Evolutionary conservation across 1,140 invertebrate genomes (phyloP).

Genomic region (Pseudomyrmex gracilis): DNA sequence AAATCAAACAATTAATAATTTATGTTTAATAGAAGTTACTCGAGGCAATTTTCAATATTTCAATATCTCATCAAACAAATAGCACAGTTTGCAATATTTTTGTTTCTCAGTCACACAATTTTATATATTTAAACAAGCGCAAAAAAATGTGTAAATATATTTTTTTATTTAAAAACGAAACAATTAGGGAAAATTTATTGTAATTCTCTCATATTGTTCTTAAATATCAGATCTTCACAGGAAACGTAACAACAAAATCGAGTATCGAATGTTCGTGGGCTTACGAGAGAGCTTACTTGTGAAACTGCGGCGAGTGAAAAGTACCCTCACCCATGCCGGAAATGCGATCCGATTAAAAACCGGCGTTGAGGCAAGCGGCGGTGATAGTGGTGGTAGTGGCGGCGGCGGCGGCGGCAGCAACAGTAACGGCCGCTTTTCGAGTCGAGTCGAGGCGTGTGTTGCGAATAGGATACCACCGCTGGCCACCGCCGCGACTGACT

Average conservation of each 20-base stretch:
- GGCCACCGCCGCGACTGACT: slow-evolving; percentile 63
- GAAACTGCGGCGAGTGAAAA: background rate
- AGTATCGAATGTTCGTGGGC: background rate
- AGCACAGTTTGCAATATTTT: background rate
- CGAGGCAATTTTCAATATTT: background rate
- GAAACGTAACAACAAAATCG: background rate
- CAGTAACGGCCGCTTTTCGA: slow-evolving; percentile 25
- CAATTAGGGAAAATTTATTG: background rate
- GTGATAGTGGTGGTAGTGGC: background rate
- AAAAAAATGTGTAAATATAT: no score
- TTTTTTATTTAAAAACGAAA: no score
- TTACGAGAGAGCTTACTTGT: background rate
- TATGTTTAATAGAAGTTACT: background rate
- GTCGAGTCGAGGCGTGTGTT: slow-evolving; percentile 53
- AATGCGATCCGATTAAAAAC: slow-evolving; percentile 36
- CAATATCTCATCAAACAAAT: background rate
- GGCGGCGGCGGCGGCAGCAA: background rate
- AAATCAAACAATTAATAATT: background rate
- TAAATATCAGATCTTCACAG: background rate
- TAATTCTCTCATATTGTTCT: background rate
- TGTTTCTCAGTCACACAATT: background rate
- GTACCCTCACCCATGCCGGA: slow-evolving; percentile 19
- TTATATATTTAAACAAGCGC: background rate
- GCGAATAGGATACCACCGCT: slow-evolving; percentile 67
- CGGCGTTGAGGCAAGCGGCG: slow-evolving; percentile 13